Conservation (phyloP, 2,113 vertebrate genomes). For the Callipepla squamata region DNA sequence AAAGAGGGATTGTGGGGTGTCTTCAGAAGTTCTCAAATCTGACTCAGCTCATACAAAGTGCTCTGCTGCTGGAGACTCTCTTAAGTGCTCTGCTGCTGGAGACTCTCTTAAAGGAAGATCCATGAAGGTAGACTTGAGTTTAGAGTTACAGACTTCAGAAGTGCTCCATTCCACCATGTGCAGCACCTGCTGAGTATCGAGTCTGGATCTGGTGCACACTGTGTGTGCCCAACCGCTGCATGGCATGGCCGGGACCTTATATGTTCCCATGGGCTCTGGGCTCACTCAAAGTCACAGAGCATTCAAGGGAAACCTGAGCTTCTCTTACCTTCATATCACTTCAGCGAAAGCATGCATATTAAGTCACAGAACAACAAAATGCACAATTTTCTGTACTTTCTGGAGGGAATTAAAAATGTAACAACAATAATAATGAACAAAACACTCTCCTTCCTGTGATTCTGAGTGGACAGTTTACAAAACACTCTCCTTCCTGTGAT, state of each 20-base stretch:
- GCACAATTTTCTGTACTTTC: accelerated
- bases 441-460: not conserved
- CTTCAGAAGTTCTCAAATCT: accelerated
- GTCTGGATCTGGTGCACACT: accelerated
- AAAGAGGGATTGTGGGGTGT: accelerated
- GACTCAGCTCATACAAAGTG: accelerated
- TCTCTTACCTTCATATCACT: not conserved
- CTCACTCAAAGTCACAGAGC: not conserved
- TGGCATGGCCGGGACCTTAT: accelerated
- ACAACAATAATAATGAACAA: not conserved
- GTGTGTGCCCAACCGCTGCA: not conserved
- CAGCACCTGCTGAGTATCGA: not conserved
- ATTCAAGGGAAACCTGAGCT: not conserved
- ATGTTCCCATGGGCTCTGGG: accelerated
- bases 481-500: not conserved
- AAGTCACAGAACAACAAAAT: accelerated
- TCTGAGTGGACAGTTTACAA: not conserved
- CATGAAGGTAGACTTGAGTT: not conserved
- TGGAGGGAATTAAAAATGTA: not conserved
- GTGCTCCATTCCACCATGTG: not conserved
- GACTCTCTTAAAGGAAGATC: not conserved
- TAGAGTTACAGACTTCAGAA: accelerated
- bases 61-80: not conserved
- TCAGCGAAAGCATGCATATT: not conserved
- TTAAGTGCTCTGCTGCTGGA: accelerated